A percentile compares a stretch with the other conserved stretches of the same genome.
These are phyloP conservation scores for Hucho hucho DNA, from an alignment of 2,113 vertebrate species.

Conservation along the genomic window DNA sequence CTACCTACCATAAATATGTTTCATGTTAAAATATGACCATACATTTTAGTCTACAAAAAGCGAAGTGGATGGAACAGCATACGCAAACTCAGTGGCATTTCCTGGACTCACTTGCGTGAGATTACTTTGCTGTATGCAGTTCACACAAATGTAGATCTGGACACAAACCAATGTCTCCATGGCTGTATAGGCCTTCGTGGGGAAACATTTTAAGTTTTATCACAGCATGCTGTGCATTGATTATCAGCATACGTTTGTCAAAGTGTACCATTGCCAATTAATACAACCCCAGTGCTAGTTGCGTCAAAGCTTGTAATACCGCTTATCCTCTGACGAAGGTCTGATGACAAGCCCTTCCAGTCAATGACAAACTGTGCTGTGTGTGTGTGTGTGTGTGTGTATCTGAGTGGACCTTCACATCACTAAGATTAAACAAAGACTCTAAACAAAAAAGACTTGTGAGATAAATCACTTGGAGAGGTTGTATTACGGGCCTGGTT, in stretches of 20 bases:
- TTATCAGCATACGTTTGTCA: conserved; percentile 54
- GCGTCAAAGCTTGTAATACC: conserved; percentile 80
- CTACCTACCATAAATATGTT: conserved; percentile 12
- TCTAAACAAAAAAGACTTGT: conserved; percentile 27
- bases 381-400: conserved; percentile 22
- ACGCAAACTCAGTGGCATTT: neutral
- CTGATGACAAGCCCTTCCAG: conserved; percentile 72
- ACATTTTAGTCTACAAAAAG: neutral
- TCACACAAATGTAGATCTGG: neutral
- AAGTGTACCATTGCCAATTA: conserved; percentile 54
- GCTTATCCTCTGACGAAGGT: conserved; percentile 79
- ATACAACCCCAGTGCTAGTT: conserved; percentile 57
- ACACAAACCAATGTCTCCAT: neutral
- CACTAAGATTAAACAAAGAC: conserved; percentile 45
- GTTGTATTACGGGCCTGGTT: conserved; percentile 47
- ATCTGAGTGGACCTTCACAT: conserved; percentile 54
- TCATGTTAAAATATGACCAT: neutral
- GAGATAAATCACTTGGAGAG: conserved; percentile 15
- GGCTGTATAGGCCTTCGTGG: neutral
- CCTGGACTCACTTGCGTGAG: no score
- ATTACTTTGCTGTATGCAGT: no score
- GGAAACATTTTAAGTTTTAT: conserved; percentile 32
- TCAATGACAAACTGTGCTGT: conserved; percentile 66
- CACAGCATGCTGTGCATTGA: conserved; percentile 26
- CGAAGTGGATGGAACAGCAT: neutral